Conservation (phyloP, 2,797 vertebrate species). For the Sebastes diaconus region DNA sequence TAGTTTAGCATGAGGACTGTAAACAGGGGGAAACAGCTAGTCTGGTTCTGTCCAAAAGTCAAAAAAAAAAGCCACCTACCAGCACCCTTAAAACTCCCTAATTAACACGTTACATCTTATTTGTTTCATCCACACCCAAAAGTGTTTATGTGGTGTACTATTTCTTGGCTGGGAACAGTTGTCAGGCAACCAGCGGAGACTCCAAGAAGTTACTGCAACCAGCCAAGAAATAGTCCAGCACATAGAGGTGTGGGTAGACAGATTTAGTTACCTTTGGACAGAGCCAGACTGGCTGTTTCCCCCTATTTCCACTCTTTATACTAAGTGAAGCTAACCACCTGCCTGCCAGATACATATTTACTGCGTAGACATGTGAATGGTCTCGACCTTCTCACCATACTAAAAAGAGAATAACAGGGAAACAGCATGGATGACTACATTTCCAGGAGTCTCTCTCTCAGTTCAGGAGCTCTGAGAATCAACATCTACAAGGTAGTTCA, state of each 20-base stretch:
- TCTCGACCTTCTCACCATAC: neutral
- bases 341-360: neutral
- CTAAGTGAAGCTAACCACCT: neutral
- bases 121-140: neutral
- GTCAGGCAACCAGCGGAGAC: neutral
- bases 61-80: neutral
- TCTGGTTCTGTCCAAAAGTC: neutral
- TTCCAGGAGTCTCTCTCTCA: neutral
- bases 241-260: neutral
- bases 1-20: neutral
- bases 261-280: neutral
- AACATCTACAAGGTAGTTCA: slow-evolving; percentile 11
- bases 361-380: neutral
- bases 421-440: neutral
- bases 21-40: neutral
- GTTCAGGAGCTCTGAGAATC: slow-evolving; percentile 7
- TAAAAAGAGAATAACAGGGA: neutral
- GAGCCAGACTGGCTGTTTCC: neutral
- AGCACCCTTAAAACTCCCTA: neutral
- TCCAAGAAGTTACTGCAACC: neutral
- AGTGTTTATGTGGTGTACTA: neutral
- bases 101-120: neutral
- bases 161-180: neutral
- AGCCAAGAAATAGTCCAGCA: neutral
- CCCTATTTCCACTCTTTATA: neutral